These are phyloP conservation scores for Coracopsis vasa DNA, from an alignment of 2,113 vertebrate genomes.

Conservation along the genomic window DNA sequence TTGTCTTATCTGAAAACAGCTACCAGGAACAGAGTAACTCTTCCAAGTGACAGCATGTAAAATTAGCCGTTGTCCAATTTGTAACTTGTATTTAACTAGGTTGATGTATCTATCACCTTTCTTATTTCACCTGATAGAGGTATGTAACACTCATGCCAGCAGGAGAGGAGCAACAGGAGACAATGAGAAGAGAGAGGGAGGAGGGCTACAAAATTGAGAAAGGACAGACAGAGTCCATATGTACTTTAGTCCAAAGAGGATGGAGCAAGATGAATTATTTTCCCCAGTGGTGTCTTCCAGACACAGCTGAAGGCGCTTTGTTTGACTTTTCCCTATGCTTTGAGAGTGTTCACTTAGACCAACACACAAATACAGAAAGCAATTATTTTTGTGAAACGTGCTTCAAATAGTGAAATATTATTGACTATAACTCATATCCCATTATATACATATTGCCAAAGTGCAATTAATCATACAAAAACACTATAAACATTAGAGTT, in stretches of 20 bases:
- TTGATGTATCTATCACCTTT: background rate
- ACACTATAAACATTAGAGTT: background rate
- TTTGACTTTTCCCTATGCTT: background rate
- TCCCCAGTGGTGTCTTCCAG: background rate
- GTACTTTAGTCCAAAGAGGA: background rate
- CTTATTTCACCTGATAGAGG: background rate
- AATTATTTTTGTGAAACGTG: background rate
- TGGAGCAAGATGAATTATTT: background rate
- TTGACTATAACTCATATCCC: background rate
- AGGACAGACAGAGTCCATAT: background rate
- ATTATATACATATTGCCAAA: background rate
- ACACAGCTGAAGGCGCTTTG: background rate
- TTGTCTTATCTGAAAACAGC: background rate
- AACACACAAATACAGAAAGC: background rate
- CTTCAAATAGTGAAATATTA: background rate
- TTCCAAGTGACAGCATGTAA: background rate
- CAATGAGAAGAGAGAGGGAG: background rate
- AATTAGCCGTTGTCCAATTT: background rate
- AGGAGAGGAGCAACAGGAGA: background rate
- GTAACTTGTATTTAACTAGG: background rate
- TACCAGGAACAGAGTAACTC: background rate
- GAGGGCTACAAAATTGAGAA: background rate
- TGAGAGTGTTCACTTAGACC: background rate
- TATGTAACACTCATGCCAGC: background rate
- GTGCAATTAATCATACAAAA: conserved; percentile 1